These are phyloP conservation scores for Epinephelus moara DNA, from an alignment of 2,113 vertebrate genomes.

Conservation along the genomic window DNA sequence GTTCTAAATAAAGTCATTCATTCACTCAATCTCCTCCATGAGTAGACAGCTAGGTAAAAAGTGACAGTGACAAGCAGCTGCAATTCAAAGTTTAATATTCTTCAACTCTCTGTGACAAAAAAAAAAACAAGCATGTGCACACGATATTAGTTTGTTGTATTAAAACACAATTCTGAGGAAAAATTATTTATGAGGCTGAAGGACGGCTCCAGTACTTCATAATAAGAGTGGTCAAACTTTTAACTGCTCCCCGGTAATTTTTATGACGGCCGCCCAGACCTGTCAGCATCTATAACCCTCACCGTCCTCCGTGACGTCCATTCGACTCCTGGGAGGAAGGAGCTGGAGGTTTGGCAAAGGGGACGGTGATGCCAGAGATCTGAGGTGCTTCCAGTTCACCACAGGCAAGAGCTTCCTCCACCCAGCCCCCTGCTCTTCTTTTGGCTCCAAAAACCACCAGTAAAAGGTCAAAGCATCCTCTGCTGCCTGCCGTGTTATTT, in stretches of 20 bases:
- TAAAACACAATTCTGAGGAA: no score
- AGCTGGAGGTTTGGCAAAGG: constrained; percentile 22
- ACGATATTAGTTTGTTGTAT: no score
- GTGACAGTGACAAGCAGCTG: no score
- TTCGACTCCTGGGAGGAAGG: constrained; percentile 9
- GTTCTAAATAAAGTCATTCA: no score
- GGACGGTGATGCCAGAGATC: constrained; percentile 35
- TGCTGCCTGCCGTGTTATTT: constrained; percentile 53
- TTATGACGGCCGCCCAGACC: constrained; percentile 35
- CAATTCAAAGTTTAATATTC: no score
- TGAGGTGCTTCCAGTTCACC: constrained; percentile 50
- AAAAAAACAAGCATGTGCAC: no score
- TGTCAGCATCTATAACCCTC: constrained; percentile 31
- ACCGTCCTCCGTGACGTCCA: constrained; percentile 12
- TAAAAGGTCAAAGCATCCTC: constrained; percentile 76
- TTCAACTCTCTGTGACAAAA: no score
- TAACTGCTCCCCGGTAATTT: constrained; percentile 10
- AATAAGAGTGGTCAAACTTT: not conserved
- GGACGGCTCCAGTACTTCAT: not conserved
- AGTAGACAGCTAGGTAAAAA: no score
- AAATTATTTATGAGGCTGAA: not conserved
- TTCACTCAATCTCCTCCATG: no score
- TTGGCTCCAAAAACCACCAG: constrained; percentile 60
- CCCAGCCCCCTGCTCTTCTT: constrained; percentile 44
- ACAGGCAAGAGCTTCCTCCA: constrained; percentile 47